Evolutionary conservation across 2,113 vertebrate species (phyloP), one percentile per base, ranked within the genome.

Genomic region (Porphyrio hochstetteri): DNA sequence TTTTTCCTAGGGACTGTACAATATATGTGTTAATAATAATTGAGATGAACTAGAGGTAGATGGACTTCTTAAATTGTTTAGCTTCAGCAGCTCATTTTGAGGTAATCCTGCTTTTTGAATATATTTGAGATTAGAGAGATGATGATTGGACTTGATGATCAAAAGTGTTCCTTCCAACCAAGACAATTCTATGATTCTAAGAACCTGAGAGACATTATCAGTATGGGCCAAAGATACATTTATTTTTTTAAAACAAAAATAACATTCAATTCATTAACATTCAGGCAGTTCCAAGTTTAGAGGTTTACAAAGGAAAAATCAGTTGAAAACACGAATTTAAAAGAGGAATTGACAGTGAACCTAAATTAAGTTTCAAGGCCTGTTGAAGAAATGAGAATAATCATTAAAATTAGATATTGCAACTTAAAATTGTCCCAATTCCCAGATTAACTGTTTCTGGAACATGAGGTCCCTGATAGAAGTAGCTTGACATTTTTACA

Each of bases 31-130:
- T 80, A 86, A 72, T 75, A 84, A 81, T 83, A 88, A n/a, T 40
- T 13, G 48, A 93, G 93, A 65, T 84, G 84, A 82, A 83, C 74
- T 88, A 84, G 68, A 93, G 68, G 33, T 93, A 96, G 85, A 88
- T 86, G 82, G 82, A 88, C 76, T 94, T 82, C 84, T 80, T 96
- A 94, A 80, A 68, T 88, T 93, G 80, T 90, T 72, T 93, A 90
- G 69, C 52, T 38, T 83, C 92, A 86, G 44, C 68, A 70, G 64
- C 84, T 91, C 67, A n/a, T 77, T 93, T 88, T 90, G 91, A 90
- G 68, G 55, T 95, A 88, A 93, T 90, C n/a, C 63, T 70, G 44
- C 20, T 92, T 88, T 88, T 92, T 92, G 33, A 75, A 70, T 88
- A 42, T 69, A 67, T 71, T 92, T 82, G 48, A 81, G 24, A 36